These are phyloP conservation scores for Synanthedon myopaeformis DNA, from an alignment of 2,888 invertebrate genomes.

Conservation along the genomic window DNA sequence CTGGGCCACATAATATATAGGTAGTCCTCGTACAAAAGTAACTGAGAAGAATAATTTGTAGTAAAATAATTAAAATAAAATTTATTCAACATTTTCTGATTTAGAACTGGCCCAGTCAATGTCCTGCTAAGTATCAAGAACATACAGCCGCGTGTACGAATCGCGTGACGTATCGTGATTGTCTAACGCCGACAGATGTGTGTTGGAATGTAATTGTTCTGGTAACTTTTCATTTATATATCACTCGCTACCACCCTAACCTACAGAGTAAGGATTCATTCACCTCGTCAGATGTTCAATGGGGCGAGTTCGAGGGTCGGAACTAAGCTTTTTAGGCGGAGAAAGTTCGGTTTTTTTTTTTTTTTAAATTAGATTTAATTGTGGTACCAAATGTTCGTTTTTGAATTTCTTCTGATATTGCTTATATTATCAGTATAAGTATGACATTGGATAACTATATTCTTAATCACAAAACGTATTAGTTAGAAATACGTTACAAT, in stretches of 20 bases:
- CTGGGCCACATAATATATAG: no score
- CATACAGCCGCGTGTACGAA: conserved; percentile 18
- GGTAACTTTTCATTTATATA: conserved; percentile 61
- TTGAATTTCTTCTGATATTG: neutral
- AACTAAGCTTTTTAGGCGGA: conserved; percentile 44
- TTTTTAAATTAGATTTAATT: conserved; percentile 41
- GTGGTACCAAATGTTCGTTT: neutral
- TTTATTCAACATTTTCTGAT: no score
- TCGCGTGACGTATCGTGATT: conserved; percentile 70
- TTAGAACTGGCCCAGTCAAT: no score
- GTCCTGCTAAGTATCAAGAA: conserved; percentile 34
- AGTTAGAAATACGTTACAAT: no score
- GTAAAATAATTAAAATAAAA: no score
- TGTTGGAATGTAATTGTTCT: conserved; percentile 65
- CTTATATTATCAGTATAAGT: no score
- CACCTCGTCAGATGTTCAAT: conserved; percentile 69
- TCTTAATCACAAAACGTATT: no score
- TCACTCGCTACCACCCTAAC: conserved; percentile 39
- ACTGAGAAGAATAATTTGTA: no score
- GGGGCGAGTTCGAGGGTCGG: conserved; percentile 43
- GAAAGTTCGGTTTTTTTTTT: conserved; percentile 36
- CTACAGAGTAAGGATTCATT: conserved; percentile 50
- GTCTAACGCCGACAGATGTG: conserved; percentile 69
- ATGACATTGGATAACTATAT: no score
- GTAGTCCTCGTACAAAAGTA: no score